Conservation (phyloP, 2,888 invertebrate genomes). For the Drosophila stalkeri region DNA sequence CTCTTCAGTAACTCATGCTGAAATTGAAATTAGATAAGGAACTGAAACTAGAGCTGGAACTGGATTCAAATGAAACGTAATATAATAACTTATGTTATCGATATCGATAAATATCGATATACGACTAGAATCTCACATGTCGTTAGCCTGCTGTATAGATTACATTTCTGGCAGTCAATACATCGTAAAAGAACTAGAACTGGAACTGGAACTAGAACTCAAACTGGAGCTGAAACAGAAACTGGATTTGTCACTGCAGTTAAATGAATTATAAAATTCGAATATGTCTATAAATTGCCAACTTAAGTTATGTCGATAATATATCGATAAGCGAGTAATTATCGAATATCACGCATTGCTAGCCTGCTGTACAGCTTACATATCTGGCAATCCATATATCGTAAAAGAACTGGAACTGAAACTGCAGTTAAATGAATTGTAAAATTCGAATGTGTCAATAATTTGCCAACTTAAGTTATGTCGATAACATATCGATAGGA, state of each 20-base stretch:
- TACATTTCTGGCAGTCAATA: too few species aligned
- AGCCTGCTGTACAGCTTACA: conserved; percentile 14
- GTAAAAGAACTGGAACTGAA: conserved; percentile 6
- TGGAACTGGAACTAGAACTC: background rate
- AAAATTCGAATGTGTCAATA: background rate
- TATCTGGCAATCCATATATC: conserved; percentile 31
- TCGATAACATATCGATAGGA: conserved; percentile 13
- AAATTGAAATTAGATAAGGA: too few species aligned
- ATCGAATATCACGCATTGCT: too few species aligned
- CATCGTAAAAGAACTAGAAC: too few species aligned
- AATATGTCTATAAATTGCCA: background rate
- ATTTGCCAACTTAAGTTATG: conserved; percentile 3
- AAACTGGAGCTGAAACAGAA: background rate
- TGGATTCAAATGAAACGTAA: too few species aligned
- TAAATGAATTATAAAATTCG: background rate
- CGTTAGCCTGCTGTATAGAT: too few species aligned
- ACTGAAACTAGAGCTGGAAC: too few species aligned
- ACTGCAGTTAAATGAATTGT: background rate
- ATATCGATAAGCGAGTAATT: background rate
- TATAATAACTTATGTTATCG: too few species aligned
- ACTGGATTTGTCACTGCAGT: too few species aligned
- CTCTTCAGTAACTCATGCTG: too few species aligned
- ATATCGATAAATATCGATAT: background rate
- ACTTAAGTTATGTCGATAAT: background rate
- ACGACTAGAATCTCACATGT: too few species aligned